phyloP scores from a whole-genome alignment of 1,140 invertebrate species.

The Pseudomyrmex dendroicus region DNA sequence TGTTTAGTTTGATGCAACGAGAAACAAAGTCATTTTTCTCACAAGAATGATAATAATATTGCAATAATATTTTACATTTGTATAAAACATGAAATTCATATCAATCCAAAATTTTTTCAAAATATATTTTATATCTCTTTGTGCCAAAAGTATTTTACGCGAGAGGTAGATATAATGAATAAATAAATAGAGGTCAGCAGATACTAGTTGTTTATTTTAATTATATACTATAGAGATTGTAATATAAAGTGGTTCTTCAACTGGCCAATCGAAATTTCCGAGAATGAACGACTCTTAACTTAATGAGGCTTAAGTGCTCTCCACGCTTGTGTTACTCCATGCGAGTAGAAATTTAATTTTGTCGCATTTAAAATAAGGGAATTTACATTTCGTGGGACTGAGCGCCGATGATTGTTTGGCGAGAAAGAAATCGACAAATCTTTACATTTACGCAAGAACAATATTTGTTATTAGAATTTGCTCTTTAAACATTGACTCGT shows the following conservation, averaged over 20 bases:
- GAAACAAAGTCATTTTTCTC: background rate
- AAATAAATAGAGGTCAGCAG: no score
- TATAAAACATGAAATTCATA: background rate
- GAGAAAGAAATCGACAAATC: no score
- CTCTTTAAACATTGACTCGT: background rate
- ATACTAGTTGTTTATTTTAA: conserved; percentile 33
- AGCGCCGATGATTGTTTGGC: background rate
- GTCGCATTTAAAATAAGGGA: background rate
- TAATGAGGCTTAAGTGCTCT: conserved; percentile 42
- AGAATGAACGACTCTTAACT: background rate
- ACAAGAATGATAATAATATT: no score
- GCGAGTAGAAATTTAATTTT: conserved; percentile 20
- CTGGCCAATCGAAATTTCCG: conserved; percentile 20
- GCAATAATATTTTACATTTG: background rate
- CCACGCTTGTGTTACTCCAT: conserved; percentile 1
- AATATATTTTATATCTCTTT: background rate
- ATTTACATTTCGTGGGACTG: background rate
- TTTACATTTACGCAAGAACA: no score
- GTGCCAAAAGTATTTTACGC: background rate
- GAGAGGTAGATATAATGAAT: background rate
- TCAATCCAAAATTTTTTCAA: no score
- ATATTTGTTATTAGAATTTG: background rate
- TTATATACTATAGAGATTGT: conserved; percentile 7
- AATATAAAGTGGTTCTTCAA: conserved; percentile 15
- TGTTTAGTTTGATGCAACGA: background rate